These are phyloP conservation scores for Coelinius sp. DNA, from an alignment of 2,888 invertebrate genomes.

Conservation along the genomic window DNA sequence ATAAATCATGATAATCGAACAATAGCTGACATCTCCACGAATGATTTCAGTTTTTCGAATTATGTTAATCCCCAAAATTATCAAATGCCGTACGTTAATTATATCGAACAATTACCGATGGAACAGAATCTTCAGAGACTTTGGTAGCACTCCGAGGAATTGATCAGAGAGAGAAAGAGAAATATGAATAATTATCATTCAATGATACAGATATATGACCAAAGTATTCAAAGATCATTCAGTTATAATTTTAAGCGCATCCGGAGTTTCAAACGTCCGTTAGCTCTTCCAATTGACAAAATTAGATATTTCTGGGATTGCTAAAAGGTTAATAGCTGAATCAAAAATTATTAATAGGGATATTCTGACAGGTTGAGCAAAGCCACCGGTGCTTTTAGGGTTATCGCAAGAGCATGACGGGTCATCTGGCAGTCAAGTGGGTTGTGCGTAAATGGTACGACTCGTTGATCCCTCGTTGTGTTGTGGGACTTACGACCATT, in stretches of 20 bases:
- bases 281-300: slow-evolving; percentile 43
- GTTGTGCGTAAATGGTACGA: slow-evolving; percentile 59
- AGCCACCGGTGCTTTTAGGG: slow-evolving; percentile 69
- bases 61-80: slow-evolving; percentile 61
- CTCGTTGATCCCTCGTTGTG: slow-evolving; percentile 40
- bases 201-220: no score
- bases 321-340: slow-evolving; percentile 52
- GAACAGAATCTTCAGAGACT: slow-evolving; percentile 66
- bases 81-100: slow-evolving; percentile 66
- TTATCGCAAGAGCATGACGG: slow-evolving; percentile 68
- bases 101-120: slow-evolving; percentile 60
- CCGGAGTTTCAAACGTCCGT: slow-evolving; percentile 28
- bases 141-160: slow-evolving; percentile 54
- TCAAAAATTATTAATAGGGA: slow-evolving; percentile 66
- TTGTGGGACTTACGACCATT: slow-evolving; percentile 42
- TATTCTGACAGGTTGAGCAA: slow-evolving; percentile 68
- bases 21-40: slow-evolving; percentile 52
- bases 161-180: background rate
- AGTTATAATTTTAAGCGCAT: background rate
- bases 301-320: slow-evolving; percentile 22
- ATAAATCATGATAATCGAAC: slow-evolving; percentile 54
- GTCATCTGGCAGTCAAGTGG: slow-evolving; percentile 72
- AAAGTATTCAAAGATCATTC: background rate
- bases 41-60: slow-evolving; percentile 60
- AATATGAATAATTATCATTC: no score